phyloP scores from a whole-genome alignment of 2,797 vertebrate species.

The Myiothlypis coronata region DNA sequence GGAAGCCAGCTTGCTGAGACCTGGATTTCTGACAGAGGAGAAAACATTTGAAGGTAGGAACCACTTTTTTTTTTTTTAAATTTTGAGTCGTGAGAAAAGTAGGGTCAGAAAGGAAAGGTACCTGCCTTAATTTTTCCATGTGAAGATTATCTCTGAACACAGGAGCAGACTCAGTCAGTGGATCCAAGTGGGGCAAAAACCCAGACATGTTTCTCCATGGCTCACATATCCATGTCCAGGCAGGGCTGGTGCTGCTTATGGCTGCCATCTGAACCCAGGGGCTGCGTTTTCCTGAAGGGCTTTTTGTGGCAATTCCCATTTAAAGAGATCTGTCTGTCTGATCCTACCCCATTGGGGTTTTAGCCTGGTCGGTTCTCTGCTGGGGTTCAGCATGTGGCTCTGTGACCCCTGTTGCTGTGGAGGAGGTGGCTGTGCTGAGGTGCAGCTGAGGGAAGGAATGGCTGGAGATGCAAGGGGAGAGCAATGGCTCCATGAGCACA shows the following conservation, averaged over 20 bases:
- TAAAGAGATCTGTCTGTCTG: background rate
- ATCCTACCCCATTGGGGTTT: accelerated
- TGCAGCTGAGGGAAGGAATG: background rate
- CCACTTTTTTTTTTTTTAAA: background rate
- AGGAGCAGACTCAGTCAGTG: accelerated
- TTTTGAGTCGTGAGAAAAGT: background rate
- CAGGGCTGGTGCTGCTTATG: background rate
- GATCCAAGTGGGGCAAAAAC: background rate
- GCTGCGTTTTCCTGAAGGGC: background rate
- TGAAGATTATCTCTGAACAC: background rate
- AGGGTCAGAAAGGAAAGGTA: background rate
- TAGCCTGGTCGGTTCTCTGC: background rate
- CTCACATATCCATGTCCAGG: background rate
- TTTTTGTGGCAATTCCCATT: background rate
- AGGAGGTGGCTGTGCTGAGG: background rate
- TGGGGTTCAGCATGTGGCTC: background rate
- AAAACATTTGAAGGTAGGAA: background rate
- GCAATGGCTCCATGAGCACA: background rate
- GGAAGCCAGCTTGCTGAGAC: background rate
- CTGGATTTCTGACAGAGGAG: background rate
- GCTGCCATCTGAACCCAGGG: background rate
- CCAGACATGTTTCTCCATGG: background rate
- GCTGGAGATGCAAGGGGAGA: background rate
- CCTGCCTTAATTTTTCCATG: background rate
- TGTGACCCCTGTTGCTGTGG: background rate